These are phyloP conservation scores for Halcyon smyrnensis DNA, from an alignment of 2,797 vertebrate species.

Conservation along the genomic window DNA sequence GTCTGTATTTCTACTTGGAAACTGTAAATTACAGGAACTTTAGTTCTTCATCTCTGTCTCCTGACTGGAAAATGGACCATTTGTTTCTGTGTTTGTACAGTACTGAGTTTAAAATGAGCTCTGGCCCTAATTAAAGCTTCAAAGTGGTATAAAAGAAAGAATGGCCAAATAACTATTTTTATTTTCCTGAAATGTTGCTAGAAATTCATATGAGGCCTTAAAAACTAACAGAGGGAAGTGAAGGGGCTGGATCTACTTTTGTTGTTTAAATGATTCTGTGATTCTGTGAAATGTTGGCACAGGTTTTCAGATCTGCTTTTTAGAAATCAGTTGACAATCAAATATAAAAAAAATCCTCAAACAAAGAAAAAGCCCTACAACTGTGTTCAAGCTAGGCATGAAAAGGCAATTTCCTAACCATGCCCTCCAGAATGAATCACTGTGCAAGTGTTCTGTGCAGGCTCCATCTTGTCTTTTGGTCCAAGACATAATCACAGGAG, in stretches of 20 bases:
- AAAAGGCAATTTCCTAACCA: not conserved
- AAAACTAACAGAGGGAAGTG: not conserved
- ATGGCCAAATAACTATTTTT: not conserved
- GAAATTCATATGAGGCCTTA: not conserved
- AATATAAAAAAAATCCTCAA: not conserved
- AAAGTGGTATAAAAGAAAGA: not conserved
- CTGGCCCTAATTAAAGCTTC: not conserved
- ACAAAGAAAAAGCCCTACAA: not conserved
- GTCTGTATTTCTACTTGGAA: not conserved
- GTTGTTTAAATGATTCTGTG: not conserved
- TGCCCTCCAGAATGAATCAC: slow-evolving; percentile 45
- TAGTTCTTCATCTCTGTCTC: not conserved
- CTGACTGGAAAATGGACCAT: not conserved
- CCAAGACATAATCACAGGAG: slow-evolving; percentile 35
- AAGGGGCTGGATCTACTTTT: not conserved
- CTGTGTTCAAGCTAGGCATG: not conserved
- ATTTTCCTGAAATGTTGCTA: not conserved
- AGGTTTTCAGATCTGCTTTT: not conserved
- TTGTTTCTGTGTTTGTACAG: not conserved
- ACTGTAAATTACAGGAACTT: not conserved
- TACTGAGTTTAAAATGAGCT: not conserved
- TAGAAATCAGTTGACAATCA: not conserved
- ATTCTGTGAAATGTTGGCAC: not conserved
- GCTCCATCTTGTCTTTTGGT: slow-evolving; percentile 46
- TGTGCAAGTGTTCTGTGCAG: slow-evolving; percentile 10